Conservation (phyloP, 2,113 vertebrate species). For the Planiliza haematocheilus region DNA sequence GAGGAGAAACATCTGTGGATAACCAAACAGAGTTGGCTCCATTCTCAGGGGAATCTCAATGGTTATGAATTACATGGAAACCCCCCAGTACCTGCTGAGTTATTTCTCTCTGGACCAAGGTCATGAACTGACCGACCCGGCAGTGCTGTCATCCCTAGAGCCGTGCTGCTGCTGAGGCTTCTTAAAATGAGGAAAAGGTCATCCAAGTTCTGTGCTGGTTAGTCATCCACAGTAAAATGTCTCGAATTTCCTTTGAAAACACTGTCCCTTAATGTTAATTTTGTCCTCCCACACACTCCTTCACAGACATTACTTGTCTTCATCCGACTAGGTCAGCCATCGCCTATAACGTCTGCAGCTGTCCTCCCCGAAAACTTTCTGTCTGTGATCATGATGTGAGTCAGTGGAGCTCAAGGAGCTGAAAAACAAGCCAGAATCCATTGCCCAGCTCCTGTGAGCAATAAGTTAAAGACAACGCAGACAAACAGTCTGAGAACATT, state of each 20-base stretch:
- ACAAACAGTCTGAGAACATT: not conserved
- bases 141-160: not conserved
- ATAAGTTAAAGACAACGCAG: not conserved
- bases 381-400: not conserved
- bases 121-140: not conserved
- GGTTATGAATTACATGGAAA: not conserved
- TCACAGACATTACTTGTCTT: not conserved
- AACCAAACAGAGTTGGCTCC: not conserved
- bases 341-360: slow-evolving; percentile 4
- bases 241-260: not conserved
- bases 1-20: no score
- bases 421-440: slow-evolving; percentile 10
- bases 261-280: not conserved
- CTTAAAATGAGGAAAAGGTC: no score
- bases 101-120: not conserved
- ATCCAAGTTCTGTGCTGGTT: not conserved
- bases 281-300: not conserved
- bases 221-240: not conserved
- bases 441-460: not conserved
- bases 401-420: not conserved
- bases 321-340: slow-evolving; percentile 1
- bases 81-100: not conserved
- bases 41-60: not conserved
- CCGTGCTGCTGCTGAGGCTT: not conserved
- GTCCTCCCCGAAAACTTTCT: slow-evolving; percentile 6